Base-by-base conservation (phyloP, 2,113 vertebrate species). In the Barnardius zonarius region DNA sequence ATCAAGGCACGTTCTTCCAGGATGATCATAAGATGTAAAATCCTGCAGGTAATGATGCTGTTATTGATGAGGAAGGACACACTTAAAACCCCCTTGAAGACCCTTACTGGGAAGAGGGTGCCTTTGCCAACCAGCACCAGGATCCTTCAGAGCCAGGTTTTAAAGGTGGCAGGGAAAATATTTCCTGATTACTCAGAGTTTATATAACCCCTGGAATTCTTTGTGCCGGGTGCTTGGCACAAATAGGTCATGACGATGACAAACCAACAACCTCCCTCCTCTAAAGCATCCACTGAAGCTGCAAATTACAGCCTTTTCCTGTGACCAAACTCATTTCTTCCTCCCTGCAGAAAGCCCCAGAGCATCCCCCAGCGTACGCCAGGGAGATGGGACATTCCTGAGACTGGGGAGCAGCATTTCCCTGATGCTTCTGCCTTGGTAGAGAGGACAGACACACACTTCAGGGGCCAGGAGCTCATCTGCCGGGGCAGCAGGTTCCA, bases 101-200 rank as follows among this genome's bases (percentile, higher is more conserved):
- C 69, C 75, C 41, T 81, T 5, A 6, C 1, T 0, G 14, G 64
- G 61, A 73, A 49, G 77, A 48, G 11, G 28, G 51, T 25, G n/a
- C 10, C 9, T 57, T 79, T 1, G 2, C 41, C 63, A 55, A 31
- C 6, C 61, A 16, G 68, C 51, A 59, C 59, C 22, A 2, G 1
- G 49, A 52, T 86, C 87, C 35, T n/a, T 75, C 76, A 68, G 41
- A 81, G 44, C 49, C 52, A 61, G 46, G 52, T 59, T 92, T 69
- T 22, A 17, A 74, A 87, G 70, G 93, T 63, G 88, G 44, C 37
- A 83, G 11, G 17, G 74, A 90, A 94, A 92, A 85, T 79, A 94
- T 77, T 87, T 94, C 61, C 70, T 41, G 67, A 44, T 91, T 88
- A 85, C 68, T 94, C 85, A 90, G 70, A 68, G 78, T 68, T 97